phyloP scores from a whole-genome alignment of 2,113 vertebrate species.

The Sclerurus mexicanus region DNA sequence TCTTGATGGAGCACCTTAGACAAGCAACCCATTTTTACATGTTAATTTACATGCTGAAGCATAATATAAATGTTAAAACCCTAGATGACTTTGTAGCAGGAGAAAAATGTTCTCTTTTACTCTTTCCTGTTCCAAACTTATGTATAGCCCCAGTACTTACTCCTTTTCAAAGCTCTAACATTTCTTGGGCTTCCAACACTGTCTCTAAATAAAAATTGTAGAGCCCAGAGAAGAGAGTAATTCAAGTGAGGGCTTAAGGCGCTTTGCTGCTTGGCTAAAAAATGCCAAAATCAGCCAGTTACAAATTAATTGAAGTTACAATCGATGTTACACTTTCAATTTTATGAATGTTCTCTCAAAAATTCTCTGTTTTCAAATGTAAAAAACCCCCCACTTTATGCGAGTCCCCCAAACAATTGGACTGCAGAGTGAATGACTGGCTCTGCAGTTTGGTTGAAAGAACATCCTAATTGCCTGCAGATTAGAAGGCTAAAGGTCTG shows the following conservation, averaged over 20 bases:
- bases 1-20: neutral
- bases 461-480: neutral
- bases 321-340: neutral
- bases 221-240: neutral
- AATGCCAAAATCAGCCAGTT: neutral
- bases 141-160: neutral
- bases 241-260: neutral
- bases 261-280: neutral
- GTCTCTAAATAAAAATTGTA: neutral
- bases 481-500: neutral
- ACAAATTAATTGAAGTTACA: neutral
- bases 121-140: neutral
- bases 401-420: neutral
- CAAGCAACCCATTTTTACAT: neutral
- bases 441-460: neutral
- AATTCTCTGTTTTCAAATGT: neutral
- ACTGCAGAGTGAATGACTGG: neutral
- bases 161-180: neutral
- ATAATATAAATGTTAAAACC: conserved; percentile 2
- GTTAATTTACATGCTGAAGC: neutral
- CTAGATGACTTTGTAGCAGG: neutral
- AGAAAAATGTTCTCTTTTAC: neutral
- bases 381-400: accelerated
- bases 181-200: neutral
- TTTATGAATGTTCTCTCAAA: neutral